A percentile compares a stretch with the other conserved stretches of the same genome.
Evolutionary conservation across 2,113 vertebrate genomes (phyloP).

Genomic region (Pollimyrus isidori): DNA sequence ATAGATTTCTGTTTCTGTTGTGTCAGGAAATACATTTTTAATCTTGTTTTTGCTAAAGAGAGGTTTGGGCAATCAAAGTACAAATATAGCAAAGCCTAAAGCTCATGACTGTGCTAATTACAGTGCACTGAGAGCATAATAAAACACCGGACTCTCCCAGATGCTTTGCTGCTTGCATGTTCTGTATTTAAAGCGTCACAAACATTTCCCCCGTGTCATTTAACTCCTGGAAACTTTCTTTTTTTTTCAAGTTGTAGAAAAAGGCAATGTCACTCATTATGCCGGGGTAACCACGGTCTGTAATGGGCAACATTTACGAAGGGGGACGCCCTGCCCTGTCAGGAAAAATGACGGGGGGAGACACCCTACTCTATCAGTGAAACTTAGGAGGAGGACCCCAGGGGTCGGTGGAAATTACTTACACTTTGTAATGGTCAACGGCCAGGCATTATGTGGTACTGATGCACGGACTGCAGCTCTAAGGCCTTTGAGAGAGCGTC

Average conservation of each 20-base stretch:
- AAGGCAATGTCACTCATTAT: background rate
- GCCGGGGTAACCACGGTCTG: background rate
- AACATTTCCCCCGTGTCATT: background rate
- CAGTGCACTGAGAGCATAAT: conserved; percentile 49
- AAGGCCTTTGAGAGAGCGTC: too few relatives aligned
- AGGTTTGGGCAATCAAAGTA: conserved; percentile 4
- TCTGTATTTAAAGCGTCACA: background rate
- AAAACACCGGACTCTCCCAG: background rate
- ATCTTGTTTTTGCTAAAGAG: conserved; percentile 22
- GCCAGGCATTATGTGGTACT: too few relatives aligned
- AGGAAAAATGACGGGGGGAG: background rate
- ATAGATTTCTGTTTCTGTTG: background rate
- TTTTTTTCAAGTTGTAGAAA: background rate
- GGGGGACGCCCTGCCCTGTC: background rate
- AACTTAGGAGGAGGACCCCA: background rate
- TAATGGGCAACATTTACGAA: background rate
- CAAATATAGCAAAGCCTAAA: conserved; percentile 55
- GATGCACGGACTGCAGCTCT: too few relatives aligned
- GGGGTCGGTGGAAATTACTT: background rate
- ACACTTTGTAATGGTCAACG: too few relatives aligned
- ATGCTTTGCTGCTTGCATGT: background rate
- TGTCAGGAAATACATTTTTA: conserved; percentile 26
- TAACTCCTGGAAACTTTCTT: background rate
- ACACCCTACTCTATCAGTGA: background rate
- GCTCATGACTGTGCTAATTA: conserved; percentile 48